phyloP scores from a whole-genome alignment of 2,888 invertebrate genomes.

The Atrina japonica region DNA sequence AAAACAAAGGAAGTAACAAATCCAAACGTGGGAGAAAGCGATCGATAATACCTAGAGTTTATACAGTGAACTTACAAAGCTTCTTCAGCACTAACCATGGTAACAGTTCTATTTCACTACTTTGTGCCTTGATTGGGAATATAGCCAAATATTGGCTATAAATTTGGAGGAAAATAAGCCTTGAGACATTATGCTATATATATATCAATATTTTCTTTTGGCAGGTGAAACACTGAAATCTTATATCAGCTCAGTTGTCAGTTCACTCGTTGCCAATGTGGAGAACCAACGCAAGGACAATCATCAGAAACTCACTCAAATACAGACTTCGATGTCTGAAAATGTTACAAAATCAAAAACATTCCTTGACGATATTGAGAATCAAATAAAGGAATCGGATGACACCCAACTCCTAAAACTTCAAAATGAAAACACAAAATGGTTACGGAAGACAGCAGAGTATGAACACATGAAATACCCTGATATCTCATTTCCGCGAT shows the following conservation, averaged over 20 bases:
- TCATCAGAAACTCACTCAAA: not conserved
- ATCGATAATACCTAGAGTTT: too few species aligned
- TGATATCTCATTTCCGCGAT: not conserved
- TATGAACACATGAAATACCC: not conserved
- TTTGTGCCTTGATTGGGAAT: too few species aligned
- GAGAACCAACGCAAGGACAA: conserved; percentile 21
- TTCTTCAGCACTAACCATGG: too few species aligned
- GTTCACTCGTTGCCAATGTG: conserved; percentile 2
- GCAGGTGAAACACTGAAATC: conserved; percentile 3
- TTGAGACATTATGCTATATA: too few species aligned
- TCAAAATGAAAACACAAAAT: conserved; percentile 2
- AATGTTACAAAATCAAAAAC: not conserved
- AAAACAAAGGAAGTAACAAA: too few species aligned
- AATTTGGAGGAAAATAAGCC: too few species aligned
- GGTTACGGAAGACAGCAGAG: conserved; percentile 1
- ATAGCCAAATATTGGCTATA: too few species aligned
- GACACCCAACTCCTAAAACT: conserved; percentile 1
- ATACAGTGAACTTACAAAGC: too few species aligned
- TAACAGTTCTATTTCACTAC: too few species aligned
- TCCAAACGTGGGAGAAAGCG: too few species aligned
- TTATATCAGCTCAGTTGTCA: not conserved
- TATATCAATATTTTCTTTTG: not conserved
- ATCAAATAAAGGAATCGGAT: not conserved
- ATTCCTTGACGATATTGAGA: conserved; percentile 1
- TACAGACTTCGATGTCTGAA: not conserved